Evolutionary conservation across 2,888 invertebrate genomes (phyloP).

Genomic region (Patella caerulea): DNA sequence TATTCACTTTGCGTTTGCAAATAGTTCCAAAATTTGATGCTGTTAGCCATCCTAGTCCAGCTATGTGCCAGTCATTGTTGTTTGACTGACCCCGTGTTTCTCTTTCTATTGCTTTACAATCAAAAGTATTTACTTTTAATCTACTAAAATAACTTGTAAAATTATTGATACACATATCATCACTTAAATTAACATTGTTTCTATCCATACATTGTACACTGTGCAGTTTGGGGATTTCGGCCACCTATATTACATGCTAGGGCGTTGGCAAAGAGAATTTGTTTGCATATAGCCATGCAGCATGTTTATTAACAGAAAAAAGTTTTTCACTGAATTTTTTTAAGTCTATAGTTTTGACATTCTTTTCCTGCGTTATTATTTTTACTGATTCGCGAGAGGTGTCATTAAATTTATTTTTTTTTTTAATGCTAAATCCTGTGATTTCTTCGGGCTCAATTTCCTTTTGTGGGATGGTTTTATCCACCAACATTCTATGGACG

Average conservation of each 20-base stretch:
- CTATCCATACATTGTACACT: background rate
- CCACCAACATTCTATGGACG: too few species aligned
- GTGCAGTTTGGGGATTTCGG: background rate
- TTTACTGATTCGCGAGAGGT: background rate
- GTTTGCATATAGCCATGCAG: background rate
- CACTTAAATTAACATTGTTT: background rate
- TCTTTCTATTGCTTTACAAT: too few species aligned
- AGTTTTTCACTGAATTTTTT: background rate
- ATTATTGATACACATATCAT: background rate
- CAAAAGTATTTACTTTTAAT: background rate
- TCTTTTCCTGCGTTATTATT: background rate
- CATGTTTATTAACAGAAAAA: background rate
- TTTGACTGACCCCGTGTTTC: background rate
- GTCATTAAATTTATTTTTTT: too few species aligned
- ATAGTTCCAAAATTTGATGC: conserved; percentile 4
- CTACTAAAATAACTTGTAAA: background rate
- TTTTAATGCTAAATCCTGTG: too few species aligned
- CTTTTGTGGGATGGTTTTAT: too few species aligned
- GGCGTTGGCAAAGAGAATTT: too few species aligned
- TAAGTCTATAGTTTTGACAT: background rate
- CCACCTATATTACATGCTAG: background rate
- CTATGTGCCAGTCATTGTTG: background rate
- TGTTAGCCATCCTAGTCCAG: background rate
- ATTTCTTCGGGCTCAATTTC: too few species aligned
- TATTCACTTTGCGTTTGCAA: background rate